A percentile compares a stretch with the other conserved stretches of the same genome.
These are phyloP conservation scores for Onthophagus sagittarius DNA, from an alignment of 2,888 invertebrate genomes.

Conservation along the genomic window DNA sequence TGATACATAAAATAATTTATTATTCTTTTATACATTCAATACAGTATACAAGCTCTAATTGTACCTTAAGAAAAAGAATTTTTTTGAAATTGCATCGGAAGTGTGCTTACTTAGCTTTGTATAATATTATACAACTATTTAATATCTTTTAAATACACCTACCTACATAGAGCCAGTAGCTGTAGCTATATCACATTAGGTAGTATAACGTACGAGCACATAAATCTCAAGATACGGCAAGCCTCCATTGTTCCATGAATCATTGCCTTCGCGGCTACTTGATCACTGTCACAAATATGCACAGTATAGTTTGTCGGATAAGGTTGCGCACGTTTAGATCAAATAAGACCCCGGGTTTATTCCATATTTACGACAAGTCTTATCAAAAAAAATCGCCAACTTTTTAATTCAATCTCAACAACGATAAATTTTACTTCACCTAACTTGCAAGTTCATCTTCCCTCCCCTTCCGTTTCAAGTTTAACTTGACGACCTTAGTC, in stretches of 20 bases:
- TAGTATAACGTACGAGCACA: not conserved
- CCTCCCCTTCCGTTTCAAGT: not conserved
- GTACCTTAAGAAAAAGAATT: too few relatives aligned
- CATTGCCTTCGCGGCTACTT: slow-evolving; percentile 2
- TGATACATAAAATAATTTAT: too few relatives aligned
- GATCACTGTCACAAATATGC: slow-evolving; percentile 1
- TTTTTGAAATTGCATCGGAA: too few relatives aligned
- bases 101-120: too few relatives aligned
- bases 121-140: not conserved
- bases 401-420: not conserved
- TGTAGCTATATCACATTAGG: not conserved
- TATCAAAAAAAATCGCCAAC: not conserved
- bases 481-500: not conserved
- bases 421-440: not conserved
- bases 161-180: not conserved
- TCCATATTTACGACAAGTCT: not conserved
- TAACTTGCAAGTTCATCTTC: not conserved
- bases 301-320: not conserved
- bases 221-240: not conserved
- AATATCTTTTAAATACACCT: not conserved
- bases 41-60: too few relatives aligned
- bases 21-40: too few relatives aligned
- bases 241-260: slow-evolving; percentile 3
- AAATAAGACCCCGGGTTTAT: not conserved
- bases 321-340: not conserved